Evolutionary conservation across 2,888 invertebrate genomes (phyloP), one percentile per base, ranked within the genome.

Genomic region (Lycaena phlaeas): DNA sequence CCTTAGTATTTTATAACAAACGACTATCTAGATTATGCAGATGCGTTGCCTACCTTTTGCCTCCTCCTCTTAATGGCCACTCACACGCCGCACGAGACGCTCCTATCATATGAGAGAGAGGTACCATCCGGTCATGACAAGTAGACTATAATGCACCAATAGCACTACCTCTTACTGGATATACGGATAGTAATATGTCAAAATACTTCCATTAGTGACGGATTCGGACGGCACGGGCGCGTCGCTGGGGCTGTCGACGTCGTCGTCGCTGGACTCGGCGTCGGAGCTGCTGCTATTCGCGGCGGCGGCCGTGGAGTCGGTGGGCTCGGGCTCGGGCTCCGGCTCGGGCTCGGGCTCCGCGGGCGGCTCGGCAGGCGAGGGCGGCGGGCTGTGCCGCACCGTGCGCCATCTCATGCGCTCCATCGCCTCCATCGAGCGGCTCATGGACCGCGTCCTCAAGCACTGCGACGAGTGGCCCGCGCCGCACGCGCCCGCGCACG

Each of bases 361-460:
- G 29, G 38, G 22, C 6, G 50, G 42, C 11, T 44, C 46, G 14
- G n/a, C n/a, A n/a, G n/a, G n/a, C n/a, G n/a, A 30, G 15, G 30
- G 38, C 9, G 38, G 38, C 10, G 39, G 30, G 36, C 64, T 78
- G 40, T 70, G 76, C 56, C 59, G 68, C 15, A 71, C 78, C 0
- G 76, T 79, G 17, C 42, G 74, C 0, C 73, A 73, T 27, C 69
- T 81, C 12, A 77, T 81, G 76, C 51, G 71, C 11, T 79, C 77
- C 36, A 79, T 81, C 37, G 76, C 81, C 0, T 68, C 75, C n/a
- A 77, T 81, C 2, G 82, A 82, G 59, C 43, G 77, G 18, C 65
- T 81, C 5, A 82, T 82, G 82, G 81, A 82, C 52, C 52, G 72
- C 2, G 78, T 82, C 46, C 52, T 81, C 30, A 57, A 64, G 43